Conservation (phyloP, 1,140 invertebrate species). For the Bombus fervidus region DNA sequence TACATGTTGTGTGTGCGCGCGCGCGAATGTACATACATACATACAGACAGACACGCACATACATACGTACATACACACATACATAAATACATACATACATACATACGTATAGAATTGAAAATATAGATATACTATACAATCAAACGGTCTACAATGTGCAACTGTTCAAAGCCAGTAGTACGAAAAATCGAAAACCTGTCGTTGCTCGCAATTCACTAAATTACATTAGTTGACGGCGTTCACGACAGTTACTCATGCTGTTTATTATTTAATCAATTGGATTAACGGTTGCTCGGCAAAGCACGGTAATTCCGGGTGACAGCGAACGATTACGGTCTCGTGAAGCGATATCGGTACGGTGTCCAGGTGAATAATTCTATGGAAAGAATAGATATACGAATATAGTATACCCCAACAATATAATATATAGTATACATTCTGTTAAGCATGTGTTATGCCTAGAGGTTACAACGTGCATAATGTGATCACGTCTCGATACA, state of each 20-base stretch:
- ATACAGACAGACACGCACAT: background rate
- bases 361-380: constrained; percentile 81
- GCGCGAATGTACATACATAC: too few relatives aligned
- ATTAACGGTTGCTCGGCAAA: constrained; percentile 48
- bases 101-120: background rate
- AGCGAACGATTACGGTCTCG: constrained; percentile 78
- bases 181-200: background rate
- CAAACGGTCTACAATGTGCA: background rate
- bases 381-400: constrained; percentile 71
- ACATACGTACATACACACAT: background rate
- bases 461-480: constrained; percentile 49
- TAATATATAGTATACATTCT: constrained; percentile 29
- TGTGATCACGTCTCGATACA: background rate
- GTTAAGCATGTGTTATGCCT: background rate
- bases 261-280: background rate
- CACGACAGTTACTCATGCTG: constrained; percentile 7
- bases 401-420: constrained; percentile 1
- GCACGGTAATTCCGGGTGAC: constrained; percentile 64
- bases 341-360: constrained; percentile 81
- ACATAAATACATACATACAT: too few relatives aligned
- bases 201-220: background rate
- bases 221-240: background rate
- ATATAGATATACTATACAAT: background rate
- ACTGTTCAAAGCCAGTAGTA: background rate
- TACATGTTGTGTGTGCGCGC: too few relatives aligned